phyloP scores from a whole-genome alignment of 2,113 vertebrate genomes.

The Phalacrocorax brasilianus region DNA sequence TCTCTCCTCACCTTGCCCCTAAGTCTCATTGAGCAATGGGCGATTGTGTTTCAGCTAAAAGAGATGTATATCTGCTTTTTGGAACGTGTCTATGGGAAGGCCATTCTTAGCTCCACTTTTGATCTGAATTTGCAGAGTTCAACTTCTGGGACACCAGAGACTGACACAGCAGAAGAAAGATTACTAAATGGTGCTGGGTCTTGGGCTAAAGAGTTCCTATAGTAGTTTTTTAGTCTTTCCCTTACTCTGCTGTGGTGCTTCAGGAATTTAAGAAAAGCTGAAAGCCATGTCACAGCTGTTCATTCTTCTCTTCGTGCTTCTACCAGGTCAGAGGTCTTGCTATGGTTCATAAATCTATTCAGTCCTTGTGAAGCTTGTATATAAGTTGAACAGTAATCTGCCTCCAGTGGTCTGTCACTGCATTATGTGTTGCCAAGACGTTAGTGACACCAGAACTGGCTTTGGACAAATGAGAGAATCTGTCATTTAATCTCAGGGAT shows the following conservation, averaged over 20 bases:
- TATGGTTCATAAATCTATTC: neutral
- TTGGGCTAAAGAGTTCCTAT: neutral
- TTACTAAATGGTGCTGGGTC: neutral
- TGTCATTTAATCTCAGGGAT: neutral
- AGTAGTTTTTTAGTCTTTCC: neutral
- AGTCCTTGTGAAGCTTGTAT: neutral
- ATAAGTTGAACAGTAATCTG: neutral
- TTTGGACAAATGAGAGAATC: neutral
- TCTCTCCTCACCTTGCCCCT: neutral
- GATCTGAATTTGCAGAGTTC: neutral
- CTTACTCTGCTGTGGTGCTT: neutral
- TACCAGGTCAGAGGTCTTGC: neutral
- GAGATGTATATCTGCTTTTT: neutral
- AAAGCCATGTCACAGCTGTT: neutral
- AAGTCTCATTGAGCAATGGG: neutral
- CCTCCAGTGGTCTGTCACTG: neutral
- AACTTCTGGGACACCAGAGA: neutral
- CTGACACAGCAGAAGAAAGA: neutral
- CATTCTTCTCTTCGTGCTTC: neutral
- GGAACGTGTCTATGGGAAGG: neutral
- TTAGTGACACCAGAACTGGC: neutral
- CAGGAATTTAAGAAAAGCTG: neutral
- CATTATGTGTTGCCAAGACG: neutral
- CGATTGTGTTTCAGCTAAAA: neutral
- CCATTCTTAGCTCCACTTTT: neutral